Evolutionary conservation across 2,113 vertebrate species (phyloP), one percentile per base, ranked within the genome.

Genomic region (Syrmaticus mikado): DNA sequence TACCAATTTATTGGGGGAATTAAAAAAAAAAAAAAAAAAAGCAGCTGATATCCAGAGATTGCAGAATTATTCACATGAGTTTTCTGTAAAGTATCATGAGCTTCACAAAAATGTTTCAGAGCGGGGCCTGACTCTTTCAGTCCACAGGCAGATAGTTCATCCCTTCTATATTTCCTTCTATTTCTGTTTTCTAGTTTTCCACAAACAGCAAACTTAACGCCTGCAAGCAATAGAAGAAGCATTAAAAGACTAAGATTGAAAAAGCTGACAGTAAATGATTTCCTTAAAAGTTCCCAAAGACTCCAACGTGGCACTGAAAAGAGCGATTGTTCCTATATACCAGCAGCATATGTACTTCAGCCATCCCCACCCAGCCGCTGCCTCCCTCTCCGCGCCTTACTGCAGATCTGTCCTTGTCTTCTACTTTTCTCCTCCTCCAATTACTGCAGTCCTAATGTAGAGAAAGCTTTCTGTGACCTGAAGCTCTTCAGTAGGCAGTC

Each of bases 391-490:
- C 28, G 6, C 16, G 64, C 34, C 38, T 77, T 20, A 67, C 41
- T 13, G 34, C 60, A 80, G 80, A 77, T 57, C 28, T 57, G 9
- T 74, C 38, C 89, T 62, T 28, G 27, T 27, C 77, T 73, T 85
- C 81, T 82, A 25, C 58, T 82, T 62, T 79, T 60, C 81, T 82
- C 65, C 73, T 86, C 38, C 83, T 80, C 75, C 91, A 96, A 53
- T 92, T 95, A 92, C 68, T 75, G 65, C 75, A 83, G 60, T 67
- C 41, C 68, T 85, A 80, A 71, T 25, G 43, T 30, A 82, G 55
- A 87, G 67, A 89, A 94, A 87, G 82, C 67, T 89, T 70, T 66
- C 55, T 72, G 72, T 45, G 43, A 91, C 72, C 93, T 74, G 64
- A 74, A 91, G 67, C 17, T 93, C 72, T 76, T 92, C 27, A 1